These are phyloP conservation scores for Cerceris ruficornis DNA, from an alignment of 2,888 invertebrate species.

Conservation along the genomic window DNA sequence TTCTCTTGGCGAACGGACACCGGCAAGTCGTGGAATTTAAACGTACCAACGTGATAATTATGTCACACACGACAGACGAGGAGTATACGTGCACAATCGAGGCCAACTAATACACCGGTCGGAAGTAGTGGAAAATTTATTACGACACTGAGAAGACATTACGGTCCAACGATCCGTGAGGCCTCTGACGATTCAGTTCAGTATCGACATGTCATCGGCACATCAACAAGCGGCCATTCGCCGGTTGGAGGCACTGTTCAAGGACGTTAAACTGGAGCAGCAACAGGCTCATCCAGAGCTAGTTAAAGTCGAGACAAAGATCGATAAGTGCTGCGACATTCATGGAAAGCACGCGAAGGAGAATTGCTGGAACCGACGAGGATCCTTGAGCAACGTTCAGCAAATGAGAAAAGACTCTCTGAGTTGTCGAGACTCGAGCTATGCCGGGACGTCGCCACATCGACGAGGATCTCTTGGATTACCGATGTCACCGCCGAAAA, in stretches of 20 bases:
- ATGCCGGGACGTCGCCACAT: slow-evolving; percentile 56
- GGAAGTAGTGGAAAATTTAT: neutral
- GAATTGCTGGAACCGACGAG: slow-evolving; percentile 83
- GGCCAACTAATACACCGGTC: slow-evolving; percentile 4
- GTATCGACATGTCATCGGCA: slow-evolving; percentile 68
- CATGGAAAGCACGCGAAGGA: slow-evolving; percentile 84
- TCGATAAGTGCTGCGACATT: slow-evolving; percentile 88
- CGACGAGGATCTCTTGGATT: slow-evolving; percentile 85
- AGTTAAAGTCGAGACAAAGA: slow-evolving; percentile 83
- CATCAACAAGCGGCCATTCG: slow-evolving; percentile 87
- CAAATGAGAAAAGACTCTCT: slow-evolving; percentile 81
- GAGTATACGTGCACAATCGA: slow-evolving; percentile 7
- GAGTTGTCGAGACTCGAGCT: slow-evolving; percentile 63
- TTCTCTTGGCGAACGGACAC: neutral
- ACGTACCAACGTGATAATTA: slow-evolving; percentile 13
- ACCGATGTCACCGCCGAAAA: slow-evolving; percentile 83
- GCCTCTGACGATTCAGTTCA: neutral
- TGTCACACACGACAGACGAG: slow-evolving; percentile 18
- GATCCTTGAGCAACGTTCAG: slow-evolving; percentile 84
- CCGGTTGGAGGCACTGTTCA: slow-evolving; percentile 89
- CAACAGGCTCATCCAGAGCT: slow-evolving; percentile 66
- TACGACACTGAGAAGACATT: neutral
- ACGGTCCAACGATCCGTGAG: neutral
- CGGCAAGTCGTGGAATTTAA: neutral
- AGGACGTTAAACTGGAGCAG: slow-evolving; percentile 85